Conservation (phyloP, 2,113 vertebrate species). For the Myanophis thanlyinensis region DNA sequence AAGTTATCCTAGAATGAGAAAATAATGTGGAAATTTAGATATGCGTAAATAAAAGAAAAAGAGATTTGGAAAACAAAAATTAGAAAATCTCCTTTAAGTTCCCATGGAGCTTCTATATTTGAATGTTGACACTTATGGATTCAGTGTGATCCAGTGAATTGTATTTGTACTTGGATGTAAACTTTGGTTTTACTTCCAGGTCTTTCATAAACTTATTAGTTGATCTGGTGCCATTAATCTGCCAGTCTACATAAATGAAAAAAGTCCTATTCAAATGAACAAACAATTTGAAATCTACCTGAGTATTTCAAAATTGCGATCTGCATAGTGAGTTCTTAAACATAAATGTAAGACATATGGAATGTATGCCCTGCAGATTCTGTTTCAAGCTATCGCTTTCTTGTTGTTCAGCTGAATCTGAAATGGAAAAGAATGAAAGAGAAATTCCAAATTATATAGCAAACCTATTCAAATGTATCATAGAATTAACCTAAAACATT, state of each 20-base stretch:
- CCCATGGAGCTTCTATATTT: slow-evolving; percentile 26
- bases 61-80: neutral
- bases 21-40: slow-evolving; percentile 19
- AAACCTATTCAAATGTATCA: neutral
- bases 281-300: neutral
- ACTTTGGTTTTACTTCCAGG: neutral
- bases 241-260: neutral
- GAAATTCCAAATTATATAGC: neutral
- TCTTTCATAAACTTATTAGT: neutral
- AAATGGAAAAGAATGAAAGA: neutral
- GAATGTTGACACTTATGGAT: slow-evolving; percentile 30
- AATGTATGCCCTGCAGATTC: neutral
- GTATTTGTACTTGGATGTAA: neutral
- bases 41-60: neutral
- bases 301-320: neutral
- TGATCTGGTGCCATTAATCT: neutral
- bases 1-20: slow-evolving; percentile 22
- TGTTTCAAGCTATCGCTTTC: neutral
- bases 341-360: neutral
- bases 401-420: neutral
- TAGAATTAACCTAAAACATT: neutral
- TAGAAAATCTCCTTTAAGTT: slow-evolving; percentile 1
- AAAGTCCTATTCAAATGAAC: neutral
- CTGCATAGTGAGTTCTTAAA: neutral
- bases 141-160: neutral